Base-by-base conservation (phyloP, 2,113 vertebrate genomes). In the Seriola aureovittata region DNA sequence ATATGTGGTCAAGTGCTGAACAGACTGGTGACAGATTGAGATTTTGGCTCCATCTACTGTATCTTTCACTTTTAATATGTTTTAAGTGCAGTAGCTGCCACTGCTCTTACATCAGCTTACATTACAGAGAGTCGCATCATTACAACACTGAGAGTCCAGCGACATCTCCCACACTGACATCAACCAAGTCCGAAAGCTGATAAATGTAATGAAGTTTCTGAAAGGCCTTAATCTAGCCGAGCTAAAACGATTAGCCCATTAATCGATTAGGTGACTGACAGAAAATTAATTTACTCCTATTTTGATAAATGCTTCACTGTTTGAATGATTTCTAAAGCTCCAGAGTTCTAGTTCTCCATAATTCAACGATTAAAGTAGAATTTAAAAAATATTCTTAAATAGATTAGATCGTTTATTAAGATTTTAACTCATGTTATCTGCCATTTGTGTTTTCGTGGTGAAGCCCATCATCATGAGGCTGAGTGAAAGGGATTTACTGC, bases 1-100 rank as follows among this genome's bases (percentile, higher is more conserved):
- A 73, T 74, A 71, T 68, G 67, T 82, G 83, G 68, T 85, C 29
- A 73, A 71, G 58, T 19, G 52, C 34, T 62, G 44, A 75, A 40
- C 16, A 71, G 42, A 40, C 40, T 42, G 9, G 55, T 1, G 38
- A 40, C 59, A 44, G 60, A 16, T 25, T 48, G 23, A 17, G 11
- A 67, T 68, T 25, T 58, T 68, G 14, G 19, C 44, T 79, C 19
- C 9, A 3, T 81, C 54, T 17, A 11, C 40, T 40, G 29, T 29
- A 29, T 29, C 29, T 52, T 52, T 55, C 19, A 42, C 21, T 36
- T 23, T 52, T n/a, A 21, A 44, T 8, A 58, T 42, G 57, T 23
- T 57, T 23, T 42, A 48, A 55, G 65, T 52, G 0, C 14, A 62
- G 4, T 8, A 62, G 29, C 63, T 17, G 38, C 34, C 65, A 59